phyloP scores from a whole-genome alignment of 2,113 vertebrate genomes.

The Ciconia stormi region DNA sequence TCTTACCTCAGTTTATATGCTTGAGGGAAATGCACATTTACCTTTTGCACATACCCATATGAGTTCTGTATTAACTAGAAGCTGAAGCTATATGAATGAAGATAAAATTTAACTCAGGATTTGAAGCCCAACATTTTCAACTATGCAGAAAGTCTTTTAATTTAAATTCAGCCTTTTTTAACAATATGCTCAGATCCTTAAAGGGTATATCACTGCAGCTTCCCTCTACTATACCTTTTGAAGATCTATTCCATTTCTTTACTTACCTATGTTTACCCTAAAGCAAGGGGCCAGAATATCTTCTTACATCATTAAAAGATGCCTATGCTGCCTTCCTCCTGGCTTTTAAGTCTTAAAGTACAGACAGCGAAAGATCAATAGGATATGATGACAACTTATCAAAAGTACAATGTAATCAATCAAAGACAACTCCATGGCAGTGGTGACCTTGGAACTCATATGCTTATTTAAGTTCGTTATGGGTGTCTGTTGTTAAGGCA shows the following conservation, averaged over 20 bases:
- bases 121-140: neutral
- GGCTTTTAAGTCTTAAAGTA: slow-evolving; percentile 1
- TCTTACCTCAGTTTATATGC: neutral
- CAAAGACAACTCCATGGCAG: neutral
- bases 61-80: neutral
- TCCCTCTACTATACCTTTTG: neutral
- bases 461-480: neutral
- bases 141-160: neutral
- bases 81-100: neutral
- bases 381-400: neutral
- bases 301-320: neutral
- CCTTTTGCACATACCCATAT: neutral
- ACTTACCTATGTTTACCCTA: neutral
- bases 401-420: slow-evolving; percentile 6
- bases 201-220: neutral
- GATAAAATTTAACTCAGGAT: neutral
- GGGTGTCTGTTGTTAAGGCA: neutral
- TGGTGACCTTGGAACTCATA: neutral
- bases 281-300: neutral
- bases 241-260: neutral
- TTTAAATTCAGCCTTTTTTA: neutral
- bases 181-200: neutral
- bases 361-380: slow-evolving; percentile 27
- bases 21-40: neutral
- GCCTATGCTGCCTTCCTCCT: neutral